phyloP scores from a whole-genome alignment of 37 sponge, comb jelly and placozoan genomes.

The Haliclona indistincta region DNA sequence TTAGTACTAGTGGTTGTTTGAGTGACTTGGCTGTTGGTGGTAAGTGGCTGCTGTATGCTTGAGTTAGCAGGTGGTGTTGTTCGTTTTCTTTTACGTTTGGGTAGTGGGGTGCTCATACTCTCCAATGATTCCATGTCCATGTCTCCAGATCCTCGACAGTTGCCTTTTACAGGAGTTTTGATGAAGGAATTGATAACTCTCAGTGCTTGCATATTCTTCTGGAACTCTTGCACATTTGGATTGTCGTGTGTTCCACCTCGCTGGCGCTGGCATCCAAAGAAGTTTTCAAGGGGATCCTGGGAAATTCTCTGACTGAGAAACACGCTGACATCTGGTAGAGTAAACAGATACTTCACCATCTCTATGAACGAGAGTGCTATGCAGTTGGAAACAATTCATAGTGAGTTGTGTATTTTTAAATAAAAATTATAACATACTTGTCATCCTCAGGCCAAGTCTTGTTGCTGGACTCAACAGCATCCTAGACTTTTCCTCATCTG shows the following conservation, averaged over 20 bases:
- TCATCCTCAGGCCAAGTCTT: constrained; percentile 26
- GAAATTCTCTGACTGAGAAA: constrained; percentile 29
- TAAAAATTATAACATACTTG: constrained; percentile 28
- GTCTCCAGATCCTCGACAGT: constrained; percentile 59
- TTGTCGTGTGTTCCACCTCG: constrained; percentile 39
- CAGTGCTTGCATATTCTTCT: constrained; percentile 48
- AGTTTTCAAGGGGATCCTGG: constrained; percentile 52
- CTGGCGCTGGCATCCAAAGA: constrained; percentile 53
- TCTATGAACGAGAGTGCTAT: constrained; percentile 26
- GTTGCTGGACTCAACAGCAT: constrained; percentile 41
- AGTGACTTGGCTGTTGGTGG: too few species aligned
- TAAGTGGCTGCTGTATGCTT: too few species aligned
- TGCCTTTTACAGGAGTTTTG: constrained; percentile 6
- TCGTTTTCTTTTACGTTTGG: too few species aligned
- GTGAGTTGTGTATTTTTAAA: neutral
- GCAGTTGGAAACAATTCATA: neutral
- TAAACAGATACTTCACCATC: constrained; percentile 15
- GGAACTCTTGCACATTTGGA: constrained; percentile 47
- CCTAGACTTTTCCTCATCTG: neutral
- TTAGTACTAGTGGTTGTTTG: too few species aligned
- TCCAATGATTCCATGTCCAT: too few species aligned
- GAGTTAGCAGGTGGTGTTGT: too few species aligned
- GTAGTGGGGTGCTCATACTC: too few species aligned
- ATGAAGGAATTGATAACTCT: constrained; percentile 36
- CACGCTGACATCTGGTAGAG: constrained; percentile 1